These are phyloP conservation scores for Pangasianodon hypophthalmus DNA, from an alignment of 2,113 vertebrate species.

Conservation along the genomic window DNA sequence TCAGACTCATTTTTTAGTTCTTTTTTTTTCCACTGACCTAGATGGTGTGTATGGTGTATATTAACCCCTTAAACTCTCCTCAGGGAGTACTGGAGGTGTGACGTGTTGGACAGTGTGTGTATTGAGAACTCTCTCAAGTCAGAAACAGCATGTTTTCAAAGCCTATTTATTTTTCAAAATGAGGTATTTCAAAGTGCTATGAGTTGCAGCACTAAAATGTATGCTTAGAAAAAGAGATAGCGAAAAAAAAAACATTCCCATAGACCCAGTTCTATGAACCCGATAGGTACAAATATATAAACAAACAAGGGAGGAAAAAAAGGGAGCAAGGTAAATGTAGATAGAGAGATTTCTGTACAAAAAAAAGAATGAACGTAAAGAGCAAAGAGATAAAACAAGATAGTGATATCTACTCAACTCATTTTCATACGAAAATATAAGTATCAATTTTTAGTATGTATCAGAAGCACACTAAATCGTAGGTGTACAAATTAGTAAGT, in stretches of 20 bases:
- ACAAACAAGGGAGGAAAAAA: constrained; percentile 74
- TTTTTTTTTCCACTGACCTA: constrained; percentile 1
- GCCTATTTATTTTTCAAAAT: constrained; percentile 99
- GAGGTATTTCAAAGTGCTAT: constrained; percentile 99
- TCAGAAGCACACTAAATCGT: constrained; percentile 99
- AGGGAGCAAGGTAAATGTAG: constrained; percentile 78
- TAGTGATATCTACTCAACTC: constrained; percentile 99
- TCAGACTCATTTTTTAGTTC: background rate
- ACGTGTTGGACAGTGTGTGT: background rate
- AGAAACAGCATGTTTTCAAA: constrained; percentile 60
- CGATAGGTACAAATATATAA: constrained; percentile 98
- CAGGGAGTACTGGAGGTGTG: background rate
- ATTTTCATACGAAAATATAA: constrained; percentile 99
- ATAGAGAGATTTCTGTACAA: constrained; percentile 99
- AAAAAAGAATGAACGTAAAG: constrained; percentile 78
- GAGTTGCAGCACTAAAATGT: constrained; percentile 99
- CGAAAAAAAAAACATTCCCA: constrained; percentile 74
- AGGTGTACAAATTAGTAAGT: constrained; percentile 99
- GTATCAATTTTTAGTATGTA: constrained; percentile 99
- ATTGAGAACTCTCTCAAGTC: background rate
- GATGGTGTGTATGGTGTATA: background rate
- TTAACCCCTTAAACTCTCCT: background rate
- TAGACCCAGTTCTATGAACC: constrained; percentile 99
- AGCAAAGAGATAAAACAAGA: constrained; percentile 85
- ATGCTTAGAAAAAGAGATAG: constrained; percentile 72